phyloP scores from a whole-genome alignment of 2,888 invertebrate species.

The Sinelater perroti region DNA sequence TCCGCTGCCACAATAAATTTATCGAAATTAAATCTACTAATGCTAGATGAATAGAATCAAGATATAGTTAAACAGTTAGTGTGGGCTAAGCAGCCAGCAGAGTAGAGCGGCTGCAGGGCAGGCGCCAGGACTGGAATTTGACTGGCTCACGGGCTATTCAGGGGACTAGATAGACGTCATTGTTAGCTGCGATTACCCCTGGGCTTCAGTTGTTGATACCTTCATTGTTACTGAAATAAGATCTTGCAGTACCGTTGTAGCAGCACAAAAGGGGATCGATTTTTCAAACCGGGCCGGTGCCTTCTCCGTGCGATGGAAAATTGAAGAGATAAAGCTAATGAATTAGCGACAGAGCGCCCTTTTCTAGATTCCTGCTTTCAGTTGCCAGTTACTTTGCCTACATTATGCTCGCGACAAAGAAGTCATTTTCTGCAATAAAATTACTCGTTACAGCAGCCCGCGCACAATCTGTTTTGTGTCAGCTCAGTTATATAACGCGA shows the following conservation, averaged over 20 bases:
- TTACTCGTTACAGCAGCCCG: too few relatives aligned
- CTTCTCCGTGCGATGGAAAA: constrained; percentile 24
- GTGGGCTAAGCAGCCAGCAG: constrained; percentile 25
- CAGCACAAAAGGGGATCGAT: constrained; percentile 37
- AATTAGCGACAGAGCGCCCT: constrained; percentile 28
- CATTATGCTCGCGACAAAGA: neutral
- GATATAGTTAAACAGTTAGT: constrained; percentile 33
- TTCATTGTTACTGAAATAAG: constrained; percentile 54
- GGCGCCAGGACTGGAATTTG: constrained; percentile 27
- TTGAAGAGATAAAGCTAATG: constrained; percentile 33
- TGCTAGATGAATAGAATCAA: constrained; percentile 27
- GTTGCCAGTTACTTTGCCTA: neutral
- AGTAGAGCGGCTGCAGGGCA: constrained; percentile 27
- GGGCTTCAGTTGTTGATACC: constrained; percentile 58
- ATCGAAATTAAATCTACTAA: constrained; percentile 37
- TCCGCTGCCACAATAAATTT: constrained; percentile 22
- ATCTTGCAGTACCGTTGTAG: constrained; percentile 41
- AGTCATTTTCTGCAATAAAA: too few relatives aligned
- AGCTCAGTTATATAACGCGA: too few relatives aligned
- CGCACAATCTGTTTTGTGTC: too few relatives aligned
- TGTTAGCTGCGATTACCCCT: constrained; percentile 57
- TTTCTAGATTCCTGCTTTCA: constrained; percentile 1
- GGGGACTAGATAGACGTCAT: constrained; percentile 52
- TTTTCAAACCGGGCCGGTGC: constrained; percentile 30
- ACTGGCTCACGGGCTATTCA: constrained; percentile 36